Base-by-base conservation (phyloP, 2,888 invertebrate genomes). In the Glomeris marginata region DNA sequence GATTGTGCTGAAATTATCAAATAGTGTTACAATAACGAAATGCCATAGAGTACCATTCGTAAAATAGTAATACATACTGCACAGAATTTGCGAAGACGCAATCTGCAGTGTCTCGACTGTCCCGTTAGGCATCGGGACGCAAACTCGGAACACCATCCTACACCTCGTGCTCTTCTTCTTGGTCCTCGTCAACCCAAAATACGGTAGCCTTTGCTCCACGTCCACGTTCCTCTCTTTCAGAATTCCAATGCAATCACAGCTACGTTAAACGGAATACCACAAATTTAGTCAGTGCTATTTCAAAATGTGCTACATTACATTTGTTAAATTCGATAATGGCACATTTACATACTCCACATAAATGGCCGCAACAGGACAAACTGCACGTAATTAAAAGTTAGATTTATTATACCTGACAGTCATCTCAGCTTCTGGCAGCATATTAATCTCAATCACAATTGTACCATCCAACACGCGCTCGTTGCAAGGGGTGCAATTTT, bases 241-340 rank as follows among this genome's bases (percentile, higher is more conserved):
- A 60, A 95, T 95, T 13, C 95, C 95, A 51, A 97, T 92, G 71
- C 95, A 95, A 73, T 97, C 95, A 66, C 95, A 88, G 41, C 75
- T 76, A 60, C 28, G 47, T n/a, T 22, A 45, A 35, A 44, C 48
- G 38, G 18, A 13, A 36, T 21, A 46, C 6, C 28, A 28, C 4
- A 28, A 28, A 28, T 28, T 28, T 28, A 28, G n/a, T n/a, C n/a
- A n/a, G n/a, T n/a, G n/a, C n/a, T n/a, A n/a, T n/a, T n/a, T n/a
- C n/a, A n/a, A n/a, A n/a, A n/a, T n/a, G n/a, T n/a, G n/a, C n/a
- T n/a, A n/a, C n/a, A n/a, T n/a, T n/a, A n/a, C n/a, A n/a, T n/a
- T n/a, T n/a, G n/a, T n/a, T n/a, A n/a, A n/a, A n/a, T n/a, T n/a
- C n/a, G n/a, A n/a, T n/a, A n/a, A n/a, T n/a, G n/a, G n/a, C n/a